Evolutionary conservation across 2,113 vertebrate genomes (phyloP).

Genomic region (Nematolebias whitei): DNA sequence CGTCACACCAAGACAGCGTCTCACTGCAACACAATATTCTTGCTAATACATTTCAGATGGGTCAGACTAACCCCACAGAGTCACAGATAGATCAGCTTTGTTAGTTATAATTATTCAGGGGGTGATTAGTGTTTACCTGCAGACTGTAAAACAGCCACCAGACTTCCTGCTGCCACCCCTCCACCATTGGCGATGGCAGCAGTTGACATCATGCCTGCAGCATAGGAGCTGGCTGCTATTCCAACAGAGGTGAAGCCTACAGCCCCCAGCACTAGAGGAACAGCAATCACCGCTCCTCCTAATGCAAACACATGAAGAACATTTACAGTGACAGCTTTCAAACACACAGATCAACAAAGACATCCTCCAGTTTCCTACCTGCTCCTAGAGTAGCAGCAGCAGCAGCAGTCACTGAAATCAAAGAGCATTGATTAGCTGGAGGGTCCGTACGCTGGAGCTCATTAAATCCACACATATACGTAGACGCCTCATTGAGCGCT

Average conservation of each 20-base stretch:
- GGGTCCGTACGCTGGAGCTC: no score
- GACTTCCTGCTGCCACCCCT: constrained; percentile 47
- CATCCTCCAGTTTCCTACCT: constrained; percentile 10
- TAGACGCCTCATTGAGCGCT: no score
- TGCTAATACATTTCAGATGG: no score
- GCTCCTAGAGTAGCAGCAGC: neutral
- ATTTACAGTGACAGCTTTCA: neutral
- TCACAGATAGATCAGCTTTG: no score
- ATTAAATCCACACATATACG: no score
- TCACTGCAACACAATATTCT: no score
- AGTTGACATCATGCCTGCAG: constrained; percentile 51
- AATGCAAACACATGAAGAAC: neutral
- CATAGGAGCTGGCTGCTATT: constrained; percentile 38
- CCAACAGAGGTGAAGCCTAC: constrained; percentile 58
- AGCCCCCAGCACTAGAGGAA: constrained; percentile 14
- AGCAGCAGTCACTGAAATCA: constrained; percentile 7
- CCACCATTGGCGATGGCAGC: constrained; percentile 50
- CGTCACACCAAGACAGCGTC: no score
- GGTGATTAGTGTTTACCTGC: constrained; percentile 22
- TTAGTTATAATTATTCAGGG: no score
- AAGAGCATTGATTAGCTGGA: neutral
- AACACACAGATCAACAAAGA: neutral
- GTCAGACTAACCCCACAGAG: no score
- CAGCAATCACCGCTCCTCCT: constrained; percentile 4
- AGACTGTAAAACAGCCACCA: constrained; percentile 54